Conservation (phyloP, 2,888 invertebrate genomes). For the Eupsilia transversa region DNA sequence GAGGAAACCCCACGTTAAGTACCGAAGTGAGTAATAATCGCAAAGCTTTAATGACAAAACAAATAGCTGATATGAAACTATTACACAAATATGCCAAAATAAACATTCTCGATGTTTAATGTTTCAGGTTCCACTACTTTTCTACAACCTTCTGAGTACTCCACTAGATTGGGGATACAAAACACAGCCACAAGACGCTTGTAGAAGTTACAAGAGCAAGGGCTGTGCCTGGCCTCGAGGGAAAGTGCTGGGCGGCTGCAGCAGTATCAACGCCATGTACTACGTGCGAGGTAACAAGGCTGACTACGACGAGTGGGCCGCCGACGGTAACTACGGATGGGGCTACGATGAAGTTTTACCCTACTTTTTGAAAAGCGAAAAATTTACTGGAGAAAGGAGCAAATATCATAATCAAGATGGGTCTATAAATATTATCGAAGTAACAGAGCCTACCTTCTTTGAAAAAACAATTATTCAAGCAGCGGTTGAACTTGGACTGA, state of each 20-base stretch:
- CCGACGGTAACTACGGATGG: slow-evolving; percentile 90
- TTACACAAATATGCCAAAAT: no score
- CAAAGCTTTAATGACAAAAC: no score
- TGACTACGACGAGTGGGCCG: slow-evolving; percentile 91
- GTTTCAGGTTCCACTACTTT: slow-evolving; percentile 77
- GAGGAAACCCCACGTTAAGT: no score
- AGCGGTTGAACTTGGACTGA: slow-evolving; percentile 84
- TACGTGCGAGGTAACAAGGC: slow-evolving; percentile 89
- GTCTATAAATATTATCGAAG: slow-evolving; percentile 78
- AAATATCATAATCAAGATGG: slow-evolving; percentile 82
- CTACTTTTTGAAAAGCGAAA: slow-evolving; percentile 89
- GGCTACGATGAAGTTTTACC: slow-evolving; percentile 88
- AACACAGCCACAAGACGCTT: slow-evolving; percentile 85
- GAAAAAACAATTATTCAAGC: slow-evolving; percentile 80
- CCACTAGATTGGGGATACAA: slow-evolving; percentile 90
- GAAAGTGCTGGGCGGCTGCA: slow-evolving; percentile 91
- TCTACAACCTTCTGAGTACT: slow-evolving; percentile 75
- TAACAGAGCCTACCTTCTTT: slow-evolving; percentile 64
- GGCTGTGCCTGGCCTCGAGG: slow-evolving; percentile 91
- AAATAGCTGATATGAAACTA: no score
- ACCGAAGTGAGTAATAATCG: no score
- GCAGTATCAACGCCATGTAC: slow-evolving; percentile 91
- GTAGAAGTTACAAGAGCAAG: slow-evolving; percentile 80
- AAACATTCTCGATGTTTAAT: not conserved
- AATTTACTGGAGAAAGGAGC: slow-evolving; percentile 70